Conservation (phyloP, 2,797 vertebrate genomes). For the Malurus leucopterus region DNA sequence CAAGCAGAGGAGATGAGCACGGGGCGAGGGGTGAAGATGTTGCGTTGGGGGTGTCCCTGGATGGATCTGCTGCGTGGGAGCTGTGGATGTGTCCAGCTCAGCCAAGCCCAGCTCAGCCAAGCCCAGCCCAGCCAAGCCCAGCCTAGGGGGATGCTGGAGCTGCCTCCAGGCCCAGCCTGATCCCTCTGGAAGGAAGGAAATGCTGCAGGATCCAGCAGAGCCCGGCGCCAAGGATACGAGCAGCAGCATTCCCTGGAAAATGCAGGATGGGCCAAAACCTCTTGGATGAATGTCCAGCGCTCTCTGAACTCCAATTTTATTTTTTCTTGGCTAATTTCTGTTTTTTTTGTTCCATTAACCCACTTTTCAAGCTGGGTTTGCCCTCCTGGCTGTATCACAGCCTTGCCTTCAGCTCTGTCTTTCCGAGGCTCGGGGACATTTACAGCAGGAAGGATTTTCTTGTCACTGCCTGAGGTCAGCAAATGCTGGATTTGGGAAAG, state of each 20-base stretch:
- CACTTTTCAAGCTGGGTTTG: background rate
- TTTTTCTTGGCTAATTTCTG: rapidly evolving
- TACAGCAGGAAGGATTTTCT: background rate
- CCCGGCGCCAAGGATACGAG: rapidly evolving
- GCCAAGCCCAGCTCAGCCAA: no score
- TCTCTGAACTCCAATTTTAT: rapidly evolving
- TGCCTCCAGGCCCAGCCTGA: background rate
- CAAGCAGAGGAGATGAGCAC: background rate
- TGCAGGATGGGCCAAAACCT: background rate
- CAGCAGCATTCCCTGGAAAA: background rate
- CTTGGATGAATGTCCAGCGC: background rate
- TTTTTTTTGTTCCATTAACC: rapidly evolving
- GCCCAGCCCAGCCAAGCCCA: no score
- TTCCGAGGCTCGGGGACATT: rapidly evolving
- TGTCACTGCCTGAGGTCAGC: rapidly evolving
- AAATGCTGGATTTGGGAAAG: background rate
- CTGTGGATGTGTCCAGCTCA: background rate
- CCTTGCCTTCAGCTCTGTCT: rapidly evolving
- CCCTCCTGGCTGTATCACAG: background rate
- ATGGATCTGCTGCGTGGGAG: background rate
- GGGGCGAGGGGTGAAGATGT: background rate
- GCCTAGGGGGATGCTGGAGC: background rate
- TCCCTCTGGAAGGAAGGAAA: background rate
- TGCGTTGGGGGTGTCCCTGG: background rate
- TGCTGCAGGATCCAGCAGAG: rapidly evolving